Conservation (phyloP, 1,140 invertebrate genomes). For the Teleogryllus occipitalis region DNA sequence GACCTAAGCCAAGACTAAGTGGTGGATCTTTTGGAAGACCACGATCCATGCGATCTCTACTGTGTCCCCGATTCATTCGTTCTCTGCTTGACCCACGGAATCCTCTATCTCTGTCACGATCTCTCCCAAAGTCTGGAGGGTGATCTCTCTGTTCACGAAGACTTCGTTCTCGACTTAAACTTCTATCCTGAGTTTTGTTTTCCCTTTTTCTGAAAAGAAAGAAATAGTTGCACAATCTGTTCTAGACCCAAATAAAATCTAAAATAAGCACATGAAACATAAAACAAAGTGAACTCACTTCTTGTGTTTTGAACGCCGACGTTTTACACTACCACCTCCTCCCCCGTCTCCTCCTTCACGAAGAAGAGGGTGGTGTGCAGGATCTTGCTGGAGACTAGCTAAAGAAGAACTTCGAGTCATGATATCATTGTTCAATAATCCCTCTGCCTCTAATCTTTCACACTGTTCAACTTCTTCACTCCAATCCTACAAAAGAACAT, state of each 20-base stretch:
- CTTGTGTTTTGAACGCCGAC: neutral
- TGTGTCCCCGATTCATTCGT: conserved; percentile 31
- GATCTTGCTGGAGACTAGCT: conserved; percentile 42
- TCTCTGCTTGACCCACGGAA: conserved; percentile 10
- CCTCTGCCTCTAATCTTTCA: conserved; percentile 37
- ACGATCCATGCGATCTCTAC: conserved; percentile 33
- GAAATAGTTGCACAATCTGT: neutral
- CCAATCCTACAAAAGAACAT: conserved; percentile 23
- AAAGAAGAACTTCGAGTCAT: conserved; percentile 47
- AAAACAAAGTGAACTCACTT: neutral
- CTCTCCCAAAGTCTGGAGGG: neutral
- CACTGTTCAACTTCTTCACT: conserved; percentile 26
- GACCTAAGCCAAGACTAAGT: neutral
- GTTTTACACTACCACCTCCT: neutral
- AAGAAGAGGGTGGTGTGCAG: conserved; percentile 28
- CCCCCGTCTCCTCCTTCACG: neutral
- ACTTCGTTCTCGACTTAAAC: conserved; percentile 13
- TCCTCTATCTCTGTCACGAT: neutral
- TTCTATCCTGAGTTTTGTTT: conserved; percentile 7
- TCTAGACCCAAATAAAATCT: neutral
- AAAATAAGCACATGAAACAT: neutral
- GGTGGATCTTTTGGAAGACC: neutral
- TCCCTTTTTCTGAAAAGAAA: neutral
- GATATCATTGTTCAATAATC: conserved; percentile 21
- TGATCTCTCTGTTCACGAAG: conserved; percentile 6